Base-by-base conservation (phyloP, 2,888 invertebrate species). In the Linnaemya tessellans region DNA sequence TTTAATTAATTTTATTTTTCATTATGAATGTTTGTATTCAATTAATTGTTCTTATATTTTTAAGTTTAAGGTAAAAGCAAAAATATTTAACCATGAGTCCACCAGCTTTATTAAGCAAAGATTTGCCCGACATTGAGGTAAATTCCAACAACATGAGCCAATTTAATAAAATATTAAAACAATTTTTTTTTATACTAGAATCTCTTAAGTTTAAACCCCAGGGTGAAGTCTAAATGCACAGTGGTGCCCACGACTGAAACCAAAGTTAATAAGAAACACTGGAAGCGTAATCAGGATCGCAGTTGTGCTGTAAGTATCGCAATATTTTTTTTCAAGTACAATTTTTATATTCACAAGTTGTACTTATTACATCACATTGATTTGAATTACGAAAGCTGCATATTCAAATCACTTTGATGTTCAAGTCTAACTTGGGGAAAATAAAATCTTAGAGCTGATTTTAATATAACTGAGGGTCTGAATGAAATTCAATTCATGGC, bases 201-300 rank as follows among this genome's bases (percentile, higher is more conserved):
- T 93, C 93, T 99, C 71, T 93, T 99, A 84, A 92, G 94, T 3
- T 91, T 99, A 80, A 99, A 99, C 93, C 98, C 99, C 0, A 95
- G 95, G 65, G 95, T 97, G 0, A 95, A 95, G 88, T 94, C 94
- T 0, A 95, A 95, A 89, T 96, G 97, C 5, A 96, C 94, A 88
- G 93, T 97, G 64, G 95, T 97, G n/a, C 97, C 99, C 11, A 97
- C 98, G 25, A 94, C 94, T 11, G 94, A 94, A 68, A 99, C 99
- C 0, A 98, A 99, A 93, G 94, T 94, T 87, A 96, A 95, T 88
- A 99, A 98, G 91, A 95, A 96, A 87, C 97, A 97, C 88, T 99
- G 99, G 99, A 99, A 99, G 93, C 94, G 99, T 84, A 99, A 99
- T 91, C 92, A 94, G 0, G 96, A 97, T 89, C 96, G 97, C 89